Evolutionary conservation across 2,113 vertebrate species (phyloP).

Genomic region (Piprites chloris): DNA sequence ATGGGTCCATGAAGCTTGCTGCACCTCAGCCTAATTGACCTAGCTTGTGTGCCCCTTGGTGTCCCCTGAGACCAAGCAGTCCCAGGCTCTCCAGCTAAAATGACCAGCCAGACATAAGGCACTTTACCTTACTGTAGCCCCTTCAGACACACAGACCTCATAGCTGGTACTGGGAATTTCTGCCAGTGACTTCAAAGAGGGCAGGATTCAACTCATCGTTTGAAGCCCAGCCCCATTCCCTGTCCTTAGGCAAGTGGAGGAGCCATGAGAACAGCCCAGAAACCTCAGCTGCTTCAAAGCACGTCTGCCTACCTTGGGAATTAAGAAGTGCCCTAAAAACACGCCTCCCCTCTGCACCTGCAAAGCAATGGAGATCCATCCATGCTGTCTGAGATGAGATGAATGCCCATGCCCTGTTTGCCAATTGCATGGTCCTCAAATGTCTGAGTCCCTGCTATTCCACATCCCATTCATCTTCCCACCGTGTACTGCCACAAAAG

Average conservation of each 20-base stretch:
- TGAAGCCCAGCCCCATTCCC: background rate
- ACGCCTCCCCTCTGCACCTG: conserved; percentile 1
- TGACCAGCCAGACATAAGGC: background rate
- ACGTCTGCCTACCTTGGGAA: conserved; percentile 4
- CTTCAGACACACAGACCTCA: background rate
- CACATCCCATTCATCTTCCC: background rate
- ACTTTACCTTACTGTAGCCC: background rate
- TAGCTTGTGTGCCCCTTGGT: too few relatives aligned
- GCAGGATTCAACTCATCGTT: conserved; percentile 29
- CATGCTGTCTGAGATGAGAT: fast-evolving
- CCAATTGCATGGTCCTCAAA: background rate
- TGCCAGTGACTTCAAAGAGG: conserved; percentile 61
- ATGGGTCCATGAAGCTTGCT: background rate
- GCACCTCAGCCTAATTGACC: background rate
- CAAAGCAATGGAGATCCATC: background rate
- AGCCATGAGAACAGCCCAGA: conserved; percentile 58
- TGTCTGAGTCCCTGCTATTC: background rate
- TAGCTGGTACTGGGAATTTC: background rate
- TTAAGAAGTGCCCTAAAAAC: background rate
- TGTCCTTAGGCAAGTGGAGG: conserved; percentile 37
- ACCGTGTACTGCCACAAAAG: background rate
- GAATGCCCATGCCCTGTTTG: fast-evolving
- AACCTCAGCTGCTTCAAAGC: conserved; percentile 54
- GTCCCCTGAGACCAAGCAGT: background rate
- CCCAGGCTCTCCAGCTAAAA: background rate